phyloP scores from a whole-genome alignment of 2,113 vertebrate species.

The Lucifuga dentata region DNA sequence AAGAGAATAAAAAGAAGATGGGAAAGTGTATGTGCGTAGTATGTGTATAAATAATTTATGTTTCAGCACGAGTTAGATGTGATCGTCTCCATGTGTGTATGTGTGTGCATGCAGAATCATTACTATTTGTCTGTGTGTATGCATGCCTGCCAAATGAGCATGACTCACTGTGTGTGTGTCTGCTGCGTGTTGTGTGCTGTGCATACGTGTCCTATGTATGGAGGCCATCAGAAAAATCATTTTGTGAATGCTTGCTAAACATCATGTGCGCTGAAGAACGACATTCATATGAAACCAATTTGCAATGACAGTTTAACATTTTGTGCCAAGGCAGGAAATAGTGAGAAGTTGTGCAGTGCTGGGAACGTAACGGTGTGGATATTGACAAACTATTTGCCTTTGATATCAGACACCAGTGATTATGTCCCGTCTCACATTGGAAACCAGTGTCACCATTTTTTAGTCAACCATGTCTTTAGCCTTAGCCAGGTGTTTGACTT shows the following conservation, averaged over 20 bases:
- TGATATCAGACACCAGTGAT: too few species aligned
- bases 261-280: not conserved
- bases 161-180: not conserved
- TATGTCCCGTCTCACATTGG: too few species aligned
- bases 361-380: too few species aligned
- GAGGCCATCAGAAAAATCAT: conserved; percentile 19
- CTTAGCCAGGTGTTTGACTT: too few species aligned
- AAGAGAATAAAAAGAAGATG: not conserved
- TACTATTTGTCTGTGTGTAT: not conserved
- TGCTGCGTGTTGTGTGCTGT: conserved; percentile 9
- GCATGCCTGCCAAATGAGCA: conserved; percentile 23
- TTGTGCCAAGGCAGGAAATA: not conserved
- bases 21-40: conserved; percentile 7
- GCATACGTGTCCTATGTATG: not conserved
- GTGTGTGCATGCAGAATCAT: not conserved
- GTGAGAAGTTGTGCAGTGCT: too few species aligned
- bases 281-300: too few species aligned
- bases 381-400: too few species aligned
- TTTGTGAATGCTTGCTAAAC: not conserved
- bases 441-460: too few species aligned
- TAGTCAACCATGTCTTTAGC: too few species aligned
- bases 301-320: not conserved
- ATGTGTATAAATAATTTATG: conserved; percentile 44
- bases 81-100: conserved; percentile 1
- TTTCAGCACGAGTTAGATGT: conserved; percentile 20